These are phyloP conservation scores for Ariopsis seemanni DNA, from an alignment of 2,113 vertebrate genomes.

Conservation along the genomic window DNA sequence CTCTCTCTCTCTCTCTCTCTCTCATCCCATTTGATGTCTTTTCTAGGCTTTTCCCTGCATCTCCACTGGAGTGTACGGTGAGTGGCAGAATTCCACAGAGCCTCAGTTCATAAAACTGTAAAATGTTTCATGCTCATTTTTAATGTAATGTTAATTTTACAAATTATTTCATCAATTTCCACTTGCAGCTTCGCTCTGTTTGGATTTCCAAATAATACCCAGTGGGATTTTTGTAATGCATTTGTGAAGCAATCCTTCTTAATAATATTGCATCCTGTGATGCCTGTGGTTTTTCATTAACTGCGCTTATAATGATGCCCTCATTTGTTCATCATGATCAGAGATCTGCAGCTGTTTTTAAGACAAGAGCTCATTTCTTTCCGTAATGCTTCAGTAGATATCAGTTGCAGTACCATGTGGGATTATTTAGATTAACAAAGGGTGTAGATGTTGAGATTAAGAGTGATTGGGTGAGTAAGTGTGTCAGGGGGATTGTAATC, in stretches of 20 bases:
- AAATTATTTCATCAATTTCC: conserved; percentile 14
- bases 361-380: conserved; percentile 14
- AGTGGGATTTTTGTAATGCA: background rate
- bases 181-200: background rate
- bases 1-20: conserved; percentile 3
- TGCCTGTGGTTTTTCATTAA: conserved; percentile 32
- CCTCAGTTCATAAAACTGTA: background rate
- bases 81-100: conserved; percentile 59
- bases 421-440: conserved; percentile 54
- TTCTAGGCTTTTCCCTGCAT: conserved; percentile 87
- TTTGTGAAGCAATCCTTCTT: conserved; percentile 13
- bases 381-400: conserved; percentile 33
- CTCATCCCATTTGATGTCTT: conserved; percentile 45
- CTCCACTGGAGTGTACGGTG: conserved; percentile 87
- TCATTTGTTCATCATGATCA: conserved; percentile 2
- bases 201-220: background rate
- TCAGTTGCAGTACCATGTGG: conserved; percentile 42
- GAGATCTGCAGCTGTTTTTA: conserved; percentile 18
- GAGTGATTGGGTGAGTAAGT: conserved; percentile 49
- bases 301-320: background rate
- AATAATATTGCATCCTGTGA: conserved; percentile 1
- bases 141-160: conserved; percentile 14
- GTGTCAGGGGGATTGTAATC: conserved; percentile 54
- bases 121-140: background rate
- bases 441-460: conserved; percentile 50